Percentiles rank a stretch among this genome's conserved stretches.
These are phyloP conservation scores for Myiozetetes cayanensis DNA, from an alignment of 2,113 vertebrate genomes.

Conservation along the genomic window DNA sequence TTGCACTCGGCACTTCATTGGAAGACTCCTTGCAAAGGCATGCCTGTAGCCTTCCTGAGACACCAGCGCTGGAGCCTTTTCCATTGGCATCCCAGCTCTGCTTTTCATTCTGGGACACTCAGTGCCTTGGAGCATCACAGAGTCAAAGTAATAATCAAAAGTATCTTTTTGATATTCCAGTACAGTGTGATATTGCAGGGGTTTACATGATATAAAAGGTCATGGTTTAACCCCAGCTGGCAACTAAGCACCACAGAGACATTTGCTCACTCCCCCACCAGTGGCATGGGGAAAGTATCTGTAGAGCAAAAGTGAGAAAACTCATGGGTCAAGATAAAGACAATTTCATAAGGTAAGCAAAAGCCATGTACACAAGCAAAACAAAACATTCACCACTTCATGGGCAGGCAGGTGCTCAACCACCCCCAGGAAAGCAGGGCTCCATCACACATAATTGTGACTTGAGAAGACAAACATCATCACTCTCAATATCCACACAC, in stretches of 20 bases:
- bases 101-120: background rate
- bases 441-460: background rate
- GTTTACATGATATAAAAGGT: background rate
- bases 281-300: background rate
- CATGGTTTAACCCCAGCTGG: background rate
- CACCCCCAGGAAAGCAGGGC: background rate
- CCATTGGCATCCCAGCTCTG: background rate
- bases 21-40: background rate
- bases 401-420: background rate
- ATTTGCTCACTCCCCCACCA: background rate
- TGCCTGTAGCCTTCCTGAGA: background rate
- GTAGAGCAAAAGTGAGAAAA: background rate
- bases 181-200: background rate
- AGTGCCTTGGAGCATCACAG: background rate
- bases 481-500: background rate
- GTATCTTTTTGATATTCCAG: background rate
- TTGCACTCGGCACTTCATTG: background rate
- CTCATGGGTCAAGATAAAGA: background rate
- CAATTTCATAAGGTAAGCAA: background rate
- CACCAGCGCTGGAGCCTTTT: background rate
- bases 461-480: background rate
- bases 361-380: background rate
- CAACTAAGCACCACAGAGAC: background rate
- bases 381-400: background rate
- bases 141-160: background rate